phyloP scores from a whole-genome alignment of 2,797 vertebrate genomes.

The Eurystomus glaucurus region DNA sequence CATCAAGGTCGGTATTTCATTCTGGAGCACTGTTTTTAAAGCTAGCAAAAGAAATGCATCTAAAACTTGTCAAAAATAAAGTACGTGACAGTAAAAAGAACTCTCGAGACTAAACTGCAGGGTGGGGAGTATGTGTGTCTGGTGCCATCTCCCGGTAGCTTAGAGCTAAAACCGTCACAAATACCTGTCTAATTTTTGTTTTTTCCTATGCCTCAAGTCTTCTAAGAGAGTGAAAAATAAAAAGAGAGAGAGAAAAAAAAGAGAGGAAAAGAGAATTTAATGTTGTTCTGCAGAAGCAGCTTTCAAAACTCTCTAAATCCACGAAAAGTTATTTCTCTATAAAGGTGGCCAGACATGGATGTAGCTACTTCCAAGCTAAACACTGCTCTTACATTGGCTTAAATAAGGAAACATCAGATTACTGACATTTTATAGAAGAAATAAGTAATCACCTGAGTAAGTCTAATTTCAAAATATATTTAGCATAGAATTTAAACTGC shows the following conservation, averaged over 20 bases:
- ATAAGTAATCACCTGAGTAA: no score
- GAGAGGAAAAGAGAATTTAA: neutral
- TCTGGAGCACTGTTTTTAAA: neutral
- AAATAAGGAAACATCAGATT: neutral
- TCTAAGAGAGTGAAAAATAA: no score
- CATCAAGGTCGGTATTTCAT: neutral
- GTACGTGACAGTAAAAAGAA: rapidly evolving
- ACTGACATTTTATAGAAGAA: neutral
- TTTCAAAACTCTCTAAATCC: neutral
- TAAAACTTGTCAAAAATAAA: neutral
- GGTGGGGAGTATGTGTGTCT: neutral
- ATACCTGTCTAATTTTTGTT: rapidly evolving
- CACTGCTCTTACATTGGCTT: neutral
- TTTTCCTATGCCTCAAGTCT: no score
- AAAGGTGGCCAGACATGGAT: neutral
- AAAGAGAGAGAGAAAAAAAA: neutral
- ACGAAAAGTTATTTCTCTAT: neutral
- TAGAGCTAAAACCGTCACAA: neutral
- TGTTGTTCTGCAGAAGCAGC: neutral
- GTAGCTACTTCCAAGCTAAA: neutral
- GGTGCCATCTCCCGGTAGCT: conserved; percentile 75
- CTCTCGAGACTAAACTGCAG: neutral
- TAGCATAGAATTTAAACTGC: neutral
- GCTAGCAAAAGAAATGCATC: neutral
- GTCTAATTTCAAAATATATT: no score